Base-by-base conservation (phyloP, 2,113 vertebrate species). In the Ploceus nigricollis region DNA sequence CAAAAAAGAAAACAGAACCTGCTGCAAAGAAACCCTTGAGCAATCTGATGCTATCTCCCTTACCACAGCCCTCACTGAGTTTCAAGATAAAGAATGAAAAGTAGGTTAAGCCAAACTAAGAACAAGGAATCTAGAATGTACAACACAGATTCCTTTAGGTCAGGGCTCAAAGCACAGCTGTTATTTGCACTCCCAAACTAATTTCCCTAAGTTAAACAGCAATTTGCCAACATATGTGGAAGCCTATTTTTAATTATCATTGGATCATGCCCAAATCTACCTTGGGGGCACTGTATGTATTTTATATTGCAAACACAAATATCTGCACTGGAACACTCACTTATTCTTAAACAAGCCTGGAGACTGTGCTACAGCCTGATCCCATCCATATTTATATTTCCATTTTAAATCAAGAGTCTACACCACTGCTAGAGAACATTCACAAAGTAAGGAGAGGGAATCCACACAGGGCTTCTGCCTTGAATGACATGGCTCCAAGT, bases 241-340 rank as follows among this genome's bases (percentile, higher is more conserved):
- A 94, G 31, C 18, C 64, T 82, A 72, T 87, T 93, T 92, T 61
- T 94, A 94, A 94, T 91, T 76, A 79, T 56, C 64, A 7, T 69
- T 82, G 78, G 84, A 96, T 85, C 33, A 25, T 69, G 50, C 53
- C 51, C 75, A 73, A 44, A 79, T 53, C 66, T 85, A 69, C 73
- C 66, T 80, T 40, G 57, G 63, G 45, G 70, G 58, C 47, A 45
- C 42, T 19, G 23, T 40, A 94, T 9, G 10, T 61, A 61, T 27
- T 35, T 48, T 51, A 42, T 61, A 82, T 21, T 82, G 68, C 57
- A 76, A 96, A 80, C 70, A 82, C 37, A 94, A 89, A 47, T 44
- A 91, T 54, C 78, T 65, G 33, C 48, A 61, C 57, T 82, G 63
- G 35, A 84, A 93, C 73, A 82, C 18, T 79, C 57, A 19, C 25